These are phyloP conservation scores for Pachypanchax playfairii DNA, from an alignment of 2,113 vertebrate species.

Conservation along the genomic window DNA sequence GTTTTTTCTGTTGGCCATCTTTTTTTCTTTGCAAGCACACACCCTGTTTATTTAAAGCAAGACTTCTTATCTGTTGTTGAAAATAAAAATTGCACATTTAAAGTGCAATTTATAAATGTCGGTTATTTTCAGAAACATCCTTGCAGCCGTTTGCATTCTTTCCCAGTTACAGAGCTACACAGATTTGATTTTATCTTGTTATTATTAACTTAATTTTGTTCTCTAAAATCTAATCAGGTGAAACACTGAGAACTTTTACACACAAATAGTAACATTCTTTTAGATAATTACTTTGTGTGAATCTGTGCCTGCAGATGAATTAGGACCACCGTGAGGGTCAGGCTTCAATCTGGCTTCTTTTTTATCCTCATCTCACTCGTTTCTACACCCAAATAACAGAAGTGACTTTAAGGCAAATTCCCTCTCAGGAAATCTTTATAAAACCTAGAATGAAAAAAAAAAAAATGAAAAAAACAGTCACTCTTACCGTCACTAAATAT, in stretches of 20 bases:
- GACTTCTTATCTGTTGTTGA: too few relatives aligned
- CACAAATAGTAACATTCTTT: not conserved
- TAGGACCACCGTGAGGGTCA: slow-evolving; percentile 10
- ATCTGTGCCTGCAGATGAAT: slow-evolving; percentile 14
- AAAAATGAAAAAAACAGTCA: not conserved
- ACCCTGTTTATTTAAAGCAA: too few relatives aligned
- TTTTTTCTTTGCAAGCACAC: too few relatives aligned
- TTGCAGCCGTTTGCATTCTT: too few relatives aligned
- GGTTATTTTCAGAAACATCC: too few relatives aligned
- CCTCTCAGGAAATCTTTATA: slow-evolving; percentile 1
- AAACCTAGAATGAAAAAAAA: not conserved
- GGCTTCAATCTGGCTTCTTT: slow-evolving; percentile 4
- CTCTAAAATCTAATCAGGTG: too few relatives aligned
- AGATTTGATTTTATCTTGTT: too few relatives aligned
- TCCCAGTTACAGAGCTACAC: too few relatives aligned
- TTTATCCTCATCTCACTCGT: slow-evolving; percentile 5
- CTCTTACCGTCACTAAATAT: slow-evolving; percentile 5
- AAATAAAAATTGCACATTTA: too few relatives aligned
- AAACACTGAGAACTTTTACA: not conserved
- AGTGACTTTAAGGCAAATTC: slow-evolving; percentile 23
- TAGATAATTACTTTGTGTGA: not conserved
- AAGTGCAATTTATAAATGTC: too few relatives aligned
- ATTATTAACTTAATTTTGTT: not conserved
- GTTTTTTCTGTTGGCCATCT: too few relatives aligned
- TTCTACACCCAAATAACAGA: slow-evolving; percentile 14